A percentile compares a stretch with the other conserved stretches of the same genome.
Conservation (phyloP, 2,888 invertebrate species). For the Agrochola litura region DNA sequence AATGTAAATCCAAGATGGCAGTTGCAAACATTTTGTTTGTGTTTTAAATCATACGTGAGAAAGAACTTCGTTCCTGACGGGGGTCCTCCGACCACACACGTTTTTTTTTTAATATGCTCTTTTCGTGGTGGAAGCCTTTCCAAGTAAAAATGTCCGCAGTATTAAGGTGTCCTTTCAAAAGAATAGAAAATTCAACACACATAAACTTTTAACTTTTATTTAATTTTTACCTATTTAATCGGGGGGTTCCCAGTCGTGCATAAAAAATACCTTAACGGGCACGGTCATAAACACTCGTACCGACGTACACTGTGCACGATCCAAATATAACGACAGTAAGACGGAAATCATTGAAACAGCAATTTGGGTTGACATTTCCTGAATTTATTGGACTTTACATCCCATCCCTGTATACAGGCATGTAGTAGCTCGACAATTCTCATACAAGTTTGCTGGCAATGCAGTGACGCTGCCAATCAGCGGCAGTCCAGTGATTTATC, state of each 20-base stretch:
- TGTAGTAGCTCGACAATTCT: not conserved
- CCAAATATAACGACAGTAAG: not conserved
- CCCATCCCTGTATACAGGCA: not conserved
- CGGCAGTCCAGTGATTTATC: constrained; percentile 29
- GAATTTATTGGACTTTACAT: constrained; percentile 12
- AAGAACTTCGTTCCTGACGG: too few species aligned
- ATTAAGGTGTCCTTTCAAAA: not conserved
- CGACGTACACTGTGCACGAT: not conserved
- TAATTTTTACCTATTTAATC: too few species aligned
- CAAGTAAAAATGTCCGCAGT: not conserved
- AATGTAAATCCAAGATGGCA: too few species aligned
- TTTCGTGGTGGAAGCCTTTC: not conserved
- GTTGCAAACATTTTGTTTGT: too few species aligned
- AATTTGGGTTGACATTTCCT: constrained; percentile 12
- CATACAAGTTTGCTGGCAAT: constrained; percentile 9
- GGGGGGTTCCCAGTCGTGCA: too few species aligned
- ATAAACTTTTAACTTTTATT: not conserved
- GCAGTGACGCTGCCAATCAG: constrained; percentile 32
- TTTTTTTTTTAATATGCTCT: not conserved
- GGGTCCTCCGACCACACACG: too few species aligned
- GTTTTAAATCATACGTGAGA: too few species aligned
- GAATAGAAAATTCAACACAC: not conserved
- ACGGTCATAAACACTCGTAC: not conserved
- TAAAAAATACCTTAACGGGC: not conserved
- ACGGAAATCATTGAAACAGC: constrained; percentile 3